A percentile compares a stretch with the other conserved stretches of the same genome.
phyloP scores from a whole-genome alignment of 2,888 invertebrate genomes.

The Drosophila rellima region DNA sequence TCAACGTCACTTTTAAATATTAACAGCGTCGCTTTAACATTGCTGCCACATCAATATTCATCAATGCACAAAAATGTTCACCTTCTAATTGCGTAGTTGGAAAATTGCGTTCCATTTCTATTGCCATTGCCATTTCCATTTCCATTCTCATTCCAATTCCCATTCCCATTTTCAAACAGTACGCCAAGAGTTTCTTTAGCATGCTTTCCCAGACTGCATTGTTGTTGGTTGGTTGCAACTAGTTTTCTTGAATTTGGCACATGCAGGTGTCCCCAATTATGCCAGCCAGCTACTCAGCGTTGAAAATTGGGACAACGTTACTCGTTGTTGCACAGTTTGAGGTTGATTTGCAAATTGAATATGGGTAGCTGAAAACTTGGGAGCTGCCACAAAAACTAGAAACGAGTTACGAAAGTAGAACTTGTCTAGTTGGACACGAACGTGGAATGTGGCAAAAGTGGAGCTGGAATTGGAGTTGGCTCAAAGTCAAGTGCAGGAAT shows the following conservation, averaged over 20 bases:
- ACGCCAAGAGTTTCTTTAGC: slow-evolving; percentile 10
- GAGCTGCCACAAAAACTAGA: slow-evolving; percentile 28
- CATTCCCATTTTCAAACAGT: slow-evolving; percentile 15
- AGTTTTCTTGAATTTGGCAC: slow-evolving; percentile 76
- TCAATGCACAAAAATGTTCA: slow-evolving; percentile 7
- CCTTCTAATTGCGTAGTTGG: slow-evolving; percentile 57
- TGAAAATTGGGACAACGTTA: slow-evolving; percentile 77
- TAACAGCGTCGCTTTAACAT: slow-evolving; percentile 6
- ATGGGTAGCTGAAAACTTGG: slow-evolving; percentile 24
- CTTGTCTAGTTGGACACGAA: slow-evolving; percentile 62
- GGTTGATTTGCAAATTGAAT: slow-evolving; percentile 70
- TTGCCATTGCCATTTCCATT: slow-evolving; percentile 33
- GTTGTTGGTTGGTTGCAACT: slow-evolving; percentile 51
- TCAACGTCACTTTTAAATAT: background rate
- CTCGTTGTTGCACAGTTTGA: slow-evolving; percentile 27
- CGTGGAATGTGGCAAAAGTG: slow-evolving; percentile 54
- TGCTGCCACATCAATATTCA: slow-evolving; percentile 20
- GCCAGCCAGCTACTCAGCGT: slow-evolving; percentile 48
- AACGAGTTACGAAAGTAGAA: slow-evolving; percentile 80
- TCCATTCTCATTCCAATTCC: slow-evolving; percentile 22
- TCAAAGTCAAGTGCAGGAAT: slow-evolving; percentile 46
- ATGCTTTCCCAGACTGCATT: slow-evolving; percentile 7
- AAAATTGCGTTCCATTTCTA: slow-evolving; percentile 61
- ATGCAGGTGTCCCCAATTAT: slow-evolving; percentile 82
- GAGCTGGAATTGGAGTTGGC: slow-evolving; percentile 10